Conservation (phyloP, 2,888 invertebrate species). For the Phyllotreta cruciferae region DNA sequence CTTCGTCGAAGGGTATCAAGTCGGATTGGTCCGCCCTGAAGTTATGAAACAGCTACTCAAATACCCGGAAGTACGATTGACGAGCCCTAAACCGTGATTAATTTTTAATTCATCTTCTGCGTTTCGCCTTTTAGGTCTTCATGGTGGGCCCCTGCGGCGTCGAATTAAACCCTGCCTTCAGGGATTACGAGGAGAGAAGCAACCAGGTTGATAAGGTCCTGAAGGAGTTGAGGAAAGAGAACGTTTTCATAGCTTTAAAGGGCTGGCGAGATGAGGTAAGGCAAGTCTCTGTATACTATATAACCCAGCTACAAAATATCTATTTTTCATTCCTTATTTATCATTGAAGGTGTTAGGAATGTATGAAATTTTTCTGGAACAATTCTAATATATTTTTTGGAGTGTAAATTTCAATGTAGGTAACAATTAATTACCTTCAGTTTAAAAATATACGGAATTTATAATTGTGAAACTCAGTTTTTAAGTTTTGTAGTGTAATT, state of each 20-base stretch:
- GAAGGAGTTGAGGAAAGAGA: conserved; percentile 75
- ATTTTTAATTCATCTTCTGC: conserved; percentile 10
- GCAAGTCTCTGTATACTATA: no score
- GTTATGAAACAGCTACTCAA: conserved; percentile 80
- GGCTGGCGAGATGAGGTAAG: conserved; percentile 93
- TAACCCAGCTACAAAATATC: no score
- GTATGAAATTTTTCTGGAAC: no score
- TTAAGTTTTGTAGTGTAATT: no score
- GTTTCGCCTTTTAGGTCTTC: conserved; percentile 66
- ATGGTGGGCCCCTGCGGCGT: conserved; percentile 75
- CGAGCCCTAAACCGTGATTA: conserved; percentile 5
- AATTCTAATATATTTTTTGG: no score
- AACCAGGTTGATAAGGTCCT: conserved; percentile 80
- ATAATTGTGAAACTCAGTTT: no score
- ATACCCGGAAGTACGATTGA: conserved; percentile 74
- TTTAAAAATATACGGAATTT: no score
- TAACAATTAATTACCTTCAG: no score
- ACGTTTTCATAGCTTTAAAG: conserved; percentile 79
- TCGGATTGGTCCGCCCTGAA: conserved; percentile 86
- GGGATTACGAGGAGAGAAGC: conserved; percentile 84
- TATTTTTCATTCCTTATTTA: no score
- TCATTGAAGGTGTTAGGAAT: no score
- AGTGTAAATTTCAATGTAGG: no score
- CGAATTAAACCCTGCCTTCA: conserved; percentile 85
- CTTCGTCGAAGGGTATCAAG: conserved; percentile 86